phyloP scores from a whole-genome alignment of 2,113 vertebrate species.

The Anoplopoma fimbria region DNA sequence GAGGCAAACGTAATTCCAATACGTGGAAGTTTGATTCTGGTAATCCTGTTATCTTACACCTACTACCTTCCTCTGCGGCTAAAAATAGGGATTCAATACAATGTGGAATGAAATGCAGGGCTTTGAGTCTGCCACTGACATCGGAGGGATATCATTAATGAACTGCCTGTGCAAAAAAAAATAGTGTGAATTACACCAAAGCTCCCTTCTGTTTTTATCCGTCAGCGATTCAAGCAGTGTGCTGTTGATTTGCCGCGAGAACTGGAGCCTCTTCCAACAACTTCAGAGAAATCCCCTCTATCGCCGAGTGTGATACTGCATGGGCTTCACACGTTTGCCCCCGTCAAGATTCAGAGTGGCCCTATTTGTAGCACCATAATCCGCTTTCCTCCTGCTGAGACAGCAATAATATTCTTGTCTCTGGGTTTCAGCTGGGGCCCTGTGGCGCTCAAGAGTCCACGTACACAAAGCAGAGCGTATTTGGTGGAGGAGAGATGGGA shows the following conservation, averaged over 20 bases:
- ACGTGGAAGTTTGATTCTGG: slow-evolving; percentile 60
- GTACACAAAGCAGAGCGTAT: slow-evolving; percentile 57
- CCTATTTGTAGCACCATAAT: slow-evolving; percentile 79
- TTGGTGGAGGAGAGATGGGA: slow-evolving; percentile 36
- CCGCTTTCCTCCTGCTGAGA: slow-evolving; percentile 79
- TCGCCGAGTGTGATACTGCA: slow-evolving; percentile 46
- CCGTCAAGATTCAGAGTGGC: slow-evolving; percentile 64
- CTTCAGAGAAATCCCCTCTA: slow-evolving; percentile 65
- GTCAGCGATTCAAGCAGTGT: slow-evolving; percentile 48
- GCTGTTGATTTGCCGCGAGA: slow-evolving; percentile 49
- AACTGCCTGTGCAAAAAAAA: slow-evolving; percentile 33
- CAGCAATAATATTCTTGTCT: slow-evolving; percentile 78
- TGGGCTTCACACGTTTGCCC: slow-evolving; percentile 48
- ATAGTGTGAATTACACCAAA: slow-evolving; percentile 62
- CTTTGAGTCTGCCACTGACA: slow-evolving; percentile 58
- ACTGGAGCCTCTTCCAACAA: slow-evolving; percentile 45
- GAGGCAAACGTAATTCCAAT: slow-evolving; percentile 66
- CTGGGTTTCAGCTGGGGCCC: slow-evolving; percentile 71
- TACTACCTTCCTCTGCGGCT: slow-evolving; percentile 63
- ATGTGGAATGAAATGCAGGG: slow-evolving; percentile 40
- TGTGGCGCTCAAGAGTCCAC: slow-evolving; percentile 55
- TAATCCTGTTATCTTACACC: slow-evolving; percentile 72
- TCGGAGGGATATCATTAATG: slow-evolving; percentile 54
- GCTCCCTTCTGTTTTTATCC: slow-evolving; percentile 61
- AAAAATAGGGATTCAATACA: slow-evolving; percentile 59